phyloP scores from a whole-genome alignment of 2,888 invertebrate species.

The Eristalis tenax region DNA sequence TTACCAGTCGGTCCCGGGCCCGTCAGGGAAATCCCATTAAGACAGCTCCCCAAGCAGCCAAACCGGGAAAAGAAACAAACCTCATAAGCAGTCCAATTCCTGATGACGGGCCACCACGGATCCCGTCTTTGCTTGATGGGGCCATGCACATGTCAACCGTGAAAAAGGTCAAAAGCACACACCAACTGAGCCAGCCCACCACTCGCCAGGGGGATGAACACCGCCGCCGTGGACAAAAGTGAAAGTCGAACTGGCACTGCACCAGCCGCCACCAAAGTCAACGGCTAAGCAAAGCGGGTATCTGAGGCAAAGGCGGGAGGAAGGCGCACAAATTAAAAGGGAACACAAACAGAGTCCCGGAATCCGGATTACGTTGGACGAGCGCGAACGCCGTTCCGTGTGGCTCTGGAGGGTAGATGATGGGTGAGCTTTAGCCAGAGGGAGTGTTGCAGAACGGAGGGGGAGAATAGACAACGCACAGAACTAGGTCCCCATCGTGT shows the following conservation, averaged over 20 bases:
- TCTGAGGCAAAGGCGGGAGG: slow-evolving; percentile 57
- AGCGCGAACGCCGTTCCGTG: slow-evolving; percentile 67
- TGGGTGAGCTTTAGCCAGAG: slow-evolving; percentile 45
- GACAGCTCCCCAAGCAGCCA: slow-evolving; percentile 33
- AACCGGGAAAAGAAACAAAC: slow-evolving; percentile 42
- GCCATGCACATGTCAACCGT: slow-evolving; percentile 71
- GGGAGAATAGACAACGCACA: slow-evolving; percentile 15
- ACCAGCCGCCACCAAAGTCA: slow-evolving; percentile 48
- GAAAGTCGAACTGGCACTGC: slow-evolving; percentile 45
- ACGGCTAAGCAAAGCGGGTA: slow-evolving; percentile 58
- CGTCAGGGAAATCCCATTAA: slow-evolving; percentile 54
- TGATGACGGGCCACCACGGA: slow-evolving; percentile 10
- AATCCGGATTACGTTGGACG: slow-evolving; percentile 68
- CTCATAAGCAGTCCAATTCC: slow-evolving; percentile 31
- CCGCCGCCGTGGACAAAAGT: slow-evolving; percentile 40
- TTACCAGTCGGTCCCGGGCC: slow-evolving; percentile 7
- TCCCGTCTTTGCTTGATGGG: slow-evolving; percentile 65
- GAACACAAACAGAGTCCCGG: slow-evolving; percentile 60
- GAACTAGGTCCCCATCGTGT: slow-evolving; percentile 44
- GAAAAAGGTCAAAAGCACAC: slow-evolving; percentile 66
- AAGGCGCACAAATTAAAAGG: slow-evolving; percentile 54
- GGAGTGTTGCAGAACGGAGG: background rate
- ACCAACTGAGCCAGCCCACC: slow-evolving; percentile 39
- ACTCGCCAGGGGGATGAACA: background rate
- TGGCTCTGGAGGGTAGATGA: slow-evolving; percentile 8